A percentile compares a stretch with the other conserved stretches of the same genome.
Evolutionary conservation across 30 jellyfish, hydroid and myxozoan genomes (phyloP).

Genomic region (Aurelia coerulea): DNA sequence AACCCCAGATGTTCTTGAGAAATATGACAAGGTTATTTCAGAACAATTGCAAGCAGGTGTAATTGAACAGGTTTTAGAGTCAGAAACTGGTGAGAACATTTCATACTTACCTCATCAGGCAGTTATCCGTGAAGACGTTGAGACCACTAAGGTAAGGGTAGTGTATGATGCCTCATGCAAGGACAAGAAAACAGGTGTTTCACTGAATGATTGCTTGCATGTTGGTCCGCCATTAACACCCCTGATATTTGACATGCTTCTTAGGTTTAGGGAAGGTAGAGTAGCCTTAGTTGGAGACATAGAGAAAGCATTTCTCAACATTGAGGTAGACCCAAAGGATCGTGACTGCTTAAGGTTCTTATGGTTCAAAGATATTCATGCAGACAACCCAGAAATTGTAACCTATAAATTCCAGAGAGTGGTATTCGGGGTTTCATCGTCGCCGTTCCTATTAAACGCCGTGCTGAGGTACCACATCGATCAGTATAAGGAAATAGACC

Average conservation of each 20-base stretch:
- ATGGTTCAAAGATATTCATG: slow-evolving; percentile 37
- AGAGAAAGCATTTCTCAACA: slow-evolving; percentile 11
- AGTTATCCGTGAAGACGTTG: slow-evolving; percentile 17
- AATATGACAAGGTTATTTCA: slow-evolving; percentile 2
- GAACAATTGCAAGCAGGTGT: slow-evolving; percentile 34
- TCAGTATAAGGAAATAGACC: not conserved
- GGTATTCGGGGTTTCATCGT: slow-evolving; percentile 27
- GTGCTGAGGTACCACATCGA: slow-evolving; percentile 12
- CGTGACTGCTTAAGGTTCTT: slow-evolving; percentile 46
- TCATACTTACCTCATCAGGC: slow-evolving; percentile 66
- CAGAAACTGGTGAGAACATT: slow-evolving; percentile 12
- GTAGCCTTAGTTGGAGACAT: slow-evolving; percentile 15
- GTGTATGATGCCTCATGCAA: slow-evolving; percentile 28
- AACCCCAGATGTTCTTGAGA: slow-evolving; percentile 36
- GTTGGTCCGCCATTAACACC: slow-evolving; percentile 29
- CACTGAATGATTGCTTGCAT: slow-evolving; percentile 42
- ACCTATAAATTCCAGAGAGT: slow-evolving; percentile 36
- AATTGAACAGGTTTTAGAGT: slow-evolving; percentile 25
- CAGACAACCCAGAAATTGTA: slow-evolving; percentile 19
- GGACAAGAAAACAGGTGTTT: not conserved
- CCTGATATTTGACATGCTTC: slow-evolving; percentile 16
- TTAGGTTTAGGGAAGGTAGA: slow-evolving; percentile 16
- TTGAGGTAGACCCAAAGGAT: not conserved
- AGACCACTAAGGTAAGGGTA: slow-evolving; percentile 54
- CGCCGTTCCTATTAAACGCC: slow-evolving; percentile 45